Conservation (phyloP, 2,797 vertebrate species). For the Thunnus albacares region DNA sequence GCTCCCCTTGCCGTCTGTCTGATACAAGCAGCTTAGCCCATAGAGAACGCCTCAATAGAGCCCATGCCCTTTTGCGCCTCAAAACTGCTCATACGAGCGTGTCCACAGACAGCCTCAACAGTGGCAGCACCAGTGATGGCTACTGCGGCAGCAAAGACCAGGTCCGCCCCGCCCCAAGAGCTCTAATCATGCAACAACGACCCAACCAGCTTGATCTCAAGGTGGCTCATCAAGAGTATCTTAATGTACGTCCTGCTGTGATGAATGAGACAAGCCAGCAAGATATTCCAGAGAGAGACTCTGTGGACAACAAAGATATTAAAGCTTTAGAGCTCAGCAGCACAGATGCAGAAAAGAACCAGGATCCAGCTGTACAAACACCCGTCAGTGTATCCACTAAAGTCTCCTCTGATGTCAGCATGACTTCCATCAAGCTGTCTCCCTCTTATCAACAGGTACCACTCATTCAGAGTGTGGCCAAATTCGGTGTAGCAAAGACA, state of each 20-base stretch:
- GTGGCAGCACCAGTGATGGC: constrained; percentile 94
- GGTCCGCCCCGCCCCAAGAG: constrained; percentile 84
- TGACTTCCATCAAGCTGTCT: constrained; percentile 94
- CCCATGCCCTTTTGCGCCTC: constrained; percentile 90
- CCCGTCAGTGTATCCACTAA: constrained; percentile 84
- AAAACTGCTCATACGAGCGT: constrained; percentile 92
- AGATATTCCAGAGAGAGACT: constrained; percentile 85
- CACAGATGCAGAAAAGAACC: constrained; percentile 83
- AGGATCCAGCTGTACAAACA: constrained; percentile 78
- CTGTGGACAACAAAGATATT: constrained; percentile 79
- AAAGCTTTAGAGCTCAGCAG: constrained; percentile 70
- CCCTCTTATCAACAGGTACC: constrained; percentile 96
- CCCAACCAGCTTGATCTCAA: constrained; percentile 95
- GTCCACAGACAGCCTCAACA: constrained; percentile 97
- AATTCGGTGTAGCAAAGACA: constrained; percentile 77
- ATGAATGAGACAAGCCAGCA: constrained; percentile 69
- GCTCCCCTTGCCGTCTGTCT: constrained; percentile 92
- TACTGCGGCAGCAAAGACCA: constrained; percentile 93
- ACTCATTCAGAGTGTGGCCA: constrained; percentile 87
- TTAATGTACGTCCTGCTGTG: constrained; percentile 58
- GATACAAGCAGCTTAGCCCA: constrained; percentile 86
- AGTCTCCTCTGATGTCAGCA: constrained; percentile 84
- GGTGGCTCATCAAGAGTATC: constrained; percentile 81
- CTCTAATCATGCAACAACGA: constrained; percentile 86
- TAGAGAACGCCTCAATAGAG: constrained; percentile 87